These are phyloP conservation scores for Lycocorax pyrrhopterus DNA, from an alignment of 2,113 vertebrate genomes.

Conservation along the genomic window DNA sequence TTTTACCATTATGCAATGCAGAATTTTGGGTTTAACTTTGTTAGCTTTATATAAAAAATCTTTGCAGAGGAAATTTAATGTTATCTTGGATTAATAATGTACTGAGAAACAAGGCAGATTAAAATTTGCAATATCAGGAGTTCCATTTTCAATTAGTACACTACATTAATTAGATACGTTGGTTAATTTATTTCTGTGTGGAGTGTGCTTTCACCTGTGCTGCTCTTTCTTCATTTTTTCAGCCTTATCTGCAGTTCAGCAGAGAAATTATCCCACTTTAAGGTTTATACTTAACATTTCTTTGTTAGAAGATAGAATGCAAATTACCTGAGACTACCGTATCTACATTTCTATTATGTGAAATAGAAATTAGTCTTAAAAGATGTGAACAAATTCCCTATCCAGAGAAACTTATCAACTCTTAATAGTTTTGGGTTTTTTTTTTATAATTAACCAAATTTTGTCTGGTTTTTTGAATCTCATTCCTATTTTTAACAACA, in stretches of 20 bases:
- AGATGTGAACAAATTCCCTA: neutral
- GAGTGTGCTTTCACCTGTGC: neutral
- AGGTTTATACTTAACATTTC: constrained; percentile 3
- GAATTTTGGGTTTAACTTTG: neutral
- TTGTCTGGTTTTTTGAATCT: neutral
- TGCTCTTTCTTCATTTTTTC: neutral
- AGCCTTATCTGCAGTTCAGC: neutral
- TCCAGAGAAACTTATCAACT: neutral
- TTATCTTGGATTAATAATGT: neutral
- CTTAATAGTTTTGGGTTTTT: neutral
- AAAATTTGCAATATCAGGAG: neutral
- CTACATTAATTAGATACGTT: neutral
- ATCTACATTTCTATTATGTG: neutral
- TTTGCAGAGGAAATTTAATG: neutral
- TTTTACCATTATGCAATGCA: neutral
- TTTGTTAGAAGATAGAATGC: neutral
- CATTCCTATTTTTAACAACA: neutral
- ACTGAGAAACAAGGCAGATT: neutral
- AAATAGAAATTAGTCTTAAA: constrained; percentile 24
- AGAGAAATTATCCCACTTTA: neutral
- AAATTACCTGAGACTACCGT: constrained; percentile 32
- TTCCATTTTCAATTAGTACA: constrained; percentile 51
- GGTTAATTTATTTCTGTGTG: constrained; percentile 42
- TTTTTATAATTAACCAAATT: neutral
- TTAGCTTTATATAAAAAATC: neutral